phyloP scores from a whole-genome alignment of 1,140 invertebrate genomes.

The Brachionus rotundiformis region DNA sequence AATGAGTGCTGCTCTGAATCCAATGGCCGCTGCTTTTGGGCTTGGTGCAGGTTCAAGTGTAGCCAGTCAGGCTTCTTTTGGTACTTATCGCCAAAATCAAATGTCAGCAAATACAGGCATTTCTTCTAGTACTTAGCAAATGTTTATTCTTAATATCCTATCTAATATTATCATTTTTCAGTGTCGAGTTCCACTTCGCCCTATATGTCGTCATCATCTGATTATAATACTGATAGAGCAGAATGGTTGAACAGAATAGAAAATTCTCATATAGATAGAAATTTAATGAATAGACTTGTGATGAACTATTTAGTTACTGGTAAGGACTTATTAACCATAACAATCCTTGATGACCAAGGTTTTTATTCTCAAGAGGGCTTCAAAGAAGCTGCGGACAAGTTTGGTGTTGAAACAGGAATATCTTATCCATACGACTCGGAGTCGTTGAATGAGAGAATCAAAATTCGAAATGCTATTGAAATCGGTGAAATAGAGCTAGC shows the following conservation, averaged over 20 bases:
- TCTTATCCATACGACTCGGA: slow-evolving; percentile 70
- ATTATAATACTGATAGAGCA: slow-evolving; percentile 54
- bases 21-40: slow-evolving; percentile 38
- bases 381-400: slow-evolving; percentile 95
- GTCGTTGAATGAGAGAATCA: slow-evolving; percentile 86
- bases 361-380: slow-evolving; percentile 82
- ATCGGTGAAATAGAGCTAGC: slow-evolving; percentile 88
- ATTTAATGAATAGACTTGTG: slow-evolving; percentile 91
- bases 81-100: neutral
- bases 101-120: neutral
- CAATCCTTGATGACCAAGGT: too few relatives aligned
- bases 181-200: slow-evolving; percentile 17
- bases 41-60: slow-evolving; percentile 19
- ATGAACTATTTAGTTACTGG: slow-evolving; percentile 94
- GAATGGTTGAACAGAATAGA: slow-evolving; percentile 75
- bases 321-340: neutral
- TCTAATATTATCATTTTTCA: neutral
- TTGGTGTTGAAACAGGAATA: slow-evolving; percentile 77
- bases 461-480: slow-evolving; percentile 90
- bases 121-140: neutral
- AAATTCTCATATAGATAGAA: slow-evolving; percentile 78
- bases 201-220: slow-evolving; percentile 20
- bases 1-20: slow-evolving; percentile 41
- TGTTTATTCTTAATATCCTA: neutral
- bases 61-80: neutral